Evolutionary conservation across 2,888 invertebrate genomes (phyloP), one percentile per base, ranked within the genome.

Genomic region (Syrista parreyssii): DNA sequence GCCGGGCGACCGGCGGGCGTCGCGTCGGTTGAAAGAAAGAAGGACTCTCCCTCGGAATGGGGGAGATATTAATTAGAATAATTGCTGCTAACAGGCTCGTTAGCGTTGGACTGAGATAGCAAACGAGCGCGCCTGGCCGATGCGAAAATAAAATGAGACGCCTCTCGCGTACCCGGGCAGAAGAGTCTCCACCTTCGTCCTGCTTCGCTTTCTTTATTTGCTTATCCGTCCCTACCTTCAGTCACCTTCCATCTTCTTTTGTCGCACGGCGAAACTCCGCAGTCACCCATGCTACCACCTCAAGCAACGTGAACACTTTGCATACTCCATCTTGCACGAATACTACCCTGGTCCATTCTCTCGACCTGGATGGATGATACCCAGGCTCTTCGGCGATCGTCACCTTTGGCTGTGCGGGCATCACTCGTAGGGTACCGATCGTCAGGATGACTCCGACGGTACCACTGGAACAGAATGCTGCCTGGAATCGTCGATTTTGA

Each of bases 1-100:
- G 73, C 34, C 35, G 74, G 69, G 75, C 68, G 78, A 75, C 76
- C 73, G 78, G 75, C 75, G 75, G 74, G 78, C 77, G 69, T 73
- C 77, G 71, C 31, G 55, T 69, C 75, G 34, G 36, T 76, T 68
- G 75, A 77, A 79, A 79, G 69, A 71, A 81, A 80, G 78, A 75
- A 78, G 68, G 79, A 79, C 78, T 78, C 79, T 71, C 34, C 68
- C 71, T 68, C 36, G 31, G 78, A 83, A 86, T 84, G 85, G 88
- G 85, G 86, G 85, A 88, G 88, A 91, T 91, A 91, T 91, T 91
- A 91, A 91, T 91, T 91, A 91, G 90, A 91, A 91, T 91, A 90
- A 91, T 91, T 91, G 90, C 88, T 88, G 90, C 90, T 91, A 91
- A 91, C 90, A 91, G 90, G 87, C 90, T 91, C 89, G 91, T 91